Percentiles rank a stretch among this genome's conserved stretches.
These are phyloP conservation scores for Drosophila kuntzei DNA, from an alignment of 2,888 invertebrate genomes.

Conservation along the genomic window DNA sequence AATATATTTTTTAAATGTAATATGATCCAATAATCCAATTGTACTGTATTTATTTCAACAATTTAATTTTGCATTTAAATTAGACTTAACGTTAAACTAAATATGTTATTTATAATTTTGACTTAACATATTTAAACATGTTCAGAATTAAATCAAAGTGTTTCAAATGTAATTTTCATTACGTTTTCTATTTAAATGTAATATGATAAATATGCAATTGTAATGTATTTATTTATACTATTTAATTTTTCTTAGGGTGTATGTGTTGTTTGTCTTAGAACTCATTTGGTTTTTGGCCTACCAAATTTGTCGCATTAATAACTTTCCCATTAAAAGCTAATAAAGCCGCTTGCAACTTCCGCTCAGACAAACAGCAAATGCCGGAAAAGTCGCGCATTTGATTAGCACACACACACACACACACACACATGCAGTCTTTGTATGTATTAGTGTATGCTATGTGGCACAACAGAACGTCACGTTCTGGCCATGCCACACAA, in stretches of 20 bases:
- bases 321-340: conserved; percentile 78
- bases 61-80: too few relatives aligned
- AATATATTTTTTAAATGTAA: too few relatives aligned
- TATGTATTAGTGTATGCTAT: conserved; percentile 31
- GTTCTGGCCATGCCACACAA: conserved; percentile 63
- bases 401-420: conserved; percentile 54
- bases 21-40: too few relatives aligned
- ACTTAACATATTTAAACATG: too few relatives aligned
- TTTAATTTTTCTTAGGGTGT: not conserved
- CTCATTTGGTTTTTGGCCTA: conserved; percentile 22
- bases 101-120: too few relatives aligned
- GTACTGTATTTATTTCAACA: too few relatives aligned
- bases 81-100: too few relatives aligned
- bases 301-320: conserved; percentile 66
- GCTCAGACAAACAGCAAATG: conserved; percentile 45
- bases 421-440: conserved; percentile 5
- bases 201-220: not conserved
- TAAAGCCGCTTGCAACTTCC: conserved; percentile 74
- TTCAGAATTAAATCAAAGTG: too few relatives aligned
- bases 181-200: not conserved
- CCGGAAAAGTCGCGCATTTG: conserved; percentile 65
- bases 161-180: too few relatives aligned
- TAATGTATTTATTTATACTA: not conserved
- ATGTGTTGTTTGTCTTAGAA: conserved; percentile 42
- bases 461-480: conserved; percentile 68